Percentiles rank a stretch among this genome's conserved stretches.
These are phyloP conservation scores for Yponomeuta malinellus DNA, from an alignment of 2,888 invertebrate genomes.

Conservation along the genomic window DNA sequence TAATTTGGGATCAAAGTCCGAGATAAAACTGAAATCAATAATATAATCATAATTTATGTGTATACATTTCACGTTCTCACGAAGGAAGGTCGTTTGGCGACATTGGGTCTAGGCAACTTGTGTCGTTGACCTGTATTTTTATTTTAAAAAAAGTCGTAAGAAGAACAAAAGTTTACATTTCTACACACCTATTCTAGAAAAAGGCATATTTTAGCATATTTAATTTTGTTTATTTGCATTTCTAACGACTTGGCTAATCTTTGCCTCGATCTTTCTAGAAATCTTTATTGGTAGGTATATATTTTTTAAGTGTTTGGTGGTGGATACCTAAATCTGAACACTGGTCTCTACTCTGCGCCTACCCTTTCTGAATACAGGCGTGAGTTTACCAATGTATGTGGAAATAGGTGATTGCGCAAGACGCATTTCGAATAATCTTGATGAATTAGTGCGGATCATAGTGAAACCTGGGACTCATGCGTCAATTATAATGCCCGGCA, in stretches of 20 bases:
- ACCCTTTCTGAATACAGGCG: too few relatives aligned
- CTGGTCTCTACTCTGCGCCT: too few relatives aligned
- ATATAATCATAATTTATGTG: not conserved
- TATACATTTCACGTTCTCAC: not conserved
- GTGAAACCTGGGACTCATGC: too few relatives aligned
- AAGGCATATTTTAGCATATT: not conserved
- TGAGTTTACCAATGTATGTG: too few relatives aligned
- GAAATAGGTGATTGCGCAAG: too few relatives aligned
- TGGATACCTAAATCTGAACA: too few relatives aligned
- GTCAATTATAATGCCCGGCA: too few relatives aligned
- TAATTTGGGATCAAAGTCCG: not conserved
- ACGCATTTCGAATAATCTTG: too few relatives aligned
- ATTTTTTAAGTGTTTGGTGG: too few relatives aligned
- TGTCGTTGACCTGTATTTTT: constrained; percentile 46
- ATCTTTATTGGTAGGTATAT: too few relatives aligned
- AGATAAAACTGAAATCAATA: not conserved
- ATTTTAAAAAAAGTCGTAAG: not conserved
- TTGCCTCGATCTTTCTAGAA: too few relatives aligned
- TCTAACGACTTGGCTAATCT: not conserved
- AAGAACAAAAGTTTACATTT: not conserved
- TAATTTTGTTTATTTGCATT: constrained; percentile 1
- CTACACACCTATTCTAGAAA: not conserved
- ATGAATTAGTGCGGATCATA: too few relatives aligned
- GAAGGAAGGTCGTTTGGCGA: constrained; percentile 58
- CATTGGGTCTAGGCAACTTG: constrained; percentile 49